Conservation (phyloP, 2,113 vertebrate species). For the Corvus cornix region DNA sequence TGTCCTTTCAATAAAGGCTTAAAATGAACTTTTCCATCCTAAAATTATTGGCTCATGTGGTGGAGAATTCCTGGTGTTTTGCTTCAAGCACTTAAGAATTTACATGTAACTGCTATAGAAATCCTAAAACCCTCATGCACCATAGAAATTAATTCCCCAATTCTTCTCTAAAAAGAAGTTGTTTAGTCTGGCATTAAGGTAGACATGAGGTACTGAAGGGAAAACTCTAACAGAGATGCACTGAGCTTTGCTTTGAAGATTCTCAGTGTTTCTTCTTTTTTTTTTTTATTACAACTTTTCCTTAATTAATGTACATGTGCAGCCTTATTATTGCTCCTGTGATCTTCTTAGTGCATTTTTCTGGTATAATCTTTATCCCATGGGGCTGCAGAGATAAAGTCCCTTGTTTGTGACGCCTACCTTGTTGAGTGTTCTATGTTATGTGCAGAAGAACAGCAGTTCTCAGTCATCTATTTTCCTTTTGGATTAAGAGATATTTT, state of each 20-base stretch:
- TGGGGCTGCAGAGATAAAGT: background rate
- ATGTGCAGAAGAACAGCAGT: background rate
- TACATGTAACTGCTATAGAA: background rate
- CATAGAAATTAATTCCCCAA: background rate
- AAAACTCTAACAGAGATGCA: background rate
- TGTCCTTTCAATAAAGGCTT: background rate
- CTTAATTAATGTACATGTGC: background rate
- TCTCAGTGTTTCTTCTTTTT: accelerated
- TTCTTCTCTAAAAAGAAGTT: background rate
- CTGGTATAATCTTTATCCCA: background rate
- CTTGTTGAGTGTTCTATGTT: background rate
- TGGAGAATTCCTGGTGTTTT: background rate
- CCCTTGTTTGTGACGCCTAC: too few species aligned
- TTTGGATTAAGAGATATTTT: background rate
- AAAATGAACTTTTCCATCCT: background rate
- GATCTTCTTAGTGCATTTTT: background rate
- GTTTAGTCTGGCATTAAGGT: background rate
- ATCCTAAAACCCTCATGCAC: background rate
- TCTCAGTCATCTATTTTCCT: background rate
- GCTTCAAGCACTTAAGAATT: background rate
- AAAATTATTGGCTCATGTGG: accelerated
- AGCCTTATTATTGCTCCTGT: background rate
- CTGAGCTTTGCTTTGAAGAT: background rate
- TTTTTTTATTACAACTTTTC: background rate
- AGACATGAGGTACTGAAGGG: background rate